These are phyloP conservation scores for Hirtodrosophila cameraria DNA, from an alignment of 2,888 invertebrate genomes.

Conservation along the genomic window DNA sequence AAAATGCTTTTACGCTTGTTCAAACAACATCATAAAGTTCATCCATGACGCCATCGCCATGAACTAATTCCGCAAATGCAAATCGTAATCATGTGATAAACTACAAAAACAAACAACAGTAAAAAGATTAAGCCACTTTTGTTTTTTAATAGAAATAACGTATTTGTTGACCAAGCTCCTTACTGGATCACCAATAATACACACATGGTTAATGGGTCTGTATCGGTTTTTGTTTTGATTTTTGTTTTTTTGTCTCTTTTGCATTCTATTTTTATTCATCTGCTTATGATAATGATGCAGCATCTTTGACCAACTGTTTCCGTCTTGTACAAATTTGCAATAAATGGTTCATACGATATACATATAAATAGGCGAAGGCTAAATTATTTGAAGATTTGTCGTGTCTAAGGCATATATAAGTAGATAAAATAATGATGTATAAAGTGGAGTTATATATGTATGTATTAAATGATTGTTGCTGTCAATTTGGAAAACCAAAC, in stretches of 20 bases:
- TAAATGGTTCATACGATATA: no score
- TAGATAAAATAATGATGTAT: no score
- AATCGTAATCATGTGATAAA: slow-evolving; percentile 47
- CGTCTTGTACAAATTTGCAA: slow-evolving; percentile 52
- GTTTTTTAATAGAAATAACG: slow-evolving; percentile 30
- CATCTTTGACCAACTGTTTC: slow-evolving; percentile 45
- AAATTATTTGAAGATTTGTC: no score
- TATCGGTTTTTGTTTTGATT: no score
- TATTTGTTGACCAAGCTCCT: slow-evolving; percentile 48
- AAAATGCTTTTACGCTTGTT: slow-evolving; percentile 21
- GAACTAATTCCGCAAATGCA: slow-evolving; percentile 60
- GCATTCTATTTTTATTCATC: background rate
- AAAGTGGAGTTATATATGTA: no score
- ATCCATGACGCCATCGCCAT: slow-evolving; percentile 53
- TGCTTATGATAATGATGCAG: slow-evolving; percentile 27
- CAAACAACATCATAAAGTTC: slow-evolving; percentile 22
- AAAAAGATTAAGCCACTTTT: background rate
- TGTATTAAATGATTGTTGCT: no score
- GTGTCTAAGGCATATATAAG: no score
- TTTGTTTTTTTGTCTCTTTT: background rate
- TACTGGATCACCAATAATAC: background rate
- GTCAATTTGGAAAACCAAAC: no score
- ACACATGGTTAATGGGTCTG: no score
- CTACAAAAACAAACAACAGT: background rate
- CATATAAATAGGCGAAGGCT: no score